Evolutionary conservation across 2,797 vertebrate species (phyloP).

Genomic region (Tangara arthus): DNA sequence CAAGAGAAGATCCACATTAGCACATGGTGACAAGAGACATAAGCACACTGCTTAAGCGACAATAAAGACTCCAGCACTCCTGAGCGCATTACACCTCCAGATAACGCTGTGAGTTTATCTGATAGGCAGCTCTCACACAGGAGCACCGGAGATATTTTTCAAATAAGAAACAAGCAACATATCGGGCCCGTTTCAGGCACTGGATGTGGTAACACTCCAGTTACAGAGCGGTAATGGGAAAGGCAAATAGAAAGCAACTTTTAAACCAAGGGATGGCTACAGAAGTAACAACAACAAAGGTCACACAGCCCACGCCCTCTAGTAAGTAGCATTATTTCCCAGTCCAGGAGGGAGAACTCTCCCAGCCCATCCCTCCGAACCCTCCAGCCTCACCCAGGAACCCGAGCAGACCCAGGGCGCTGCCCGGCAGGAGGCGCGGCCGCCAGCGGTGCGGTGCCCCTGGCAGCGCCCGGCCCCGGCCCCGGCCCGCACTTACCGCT

Average conservation of each 20-base stretch:
- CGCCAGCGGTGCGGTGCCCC: accelerated
- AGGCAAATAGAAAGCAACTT: not conserved
- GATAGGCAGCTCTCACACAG: not conserved
- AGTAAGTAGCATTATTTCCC: not conserved
- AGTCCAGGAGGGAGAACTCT: not conserved
- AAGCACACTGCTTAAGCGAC: too few relatives aligned
- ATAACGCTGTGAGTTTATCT: not conserved
- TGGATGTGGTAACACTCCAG: accelerated
- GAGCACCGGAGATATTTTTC: not conserved
- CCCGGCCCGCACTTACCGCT: not conserved
- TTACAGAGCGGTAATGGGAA: accelerated
- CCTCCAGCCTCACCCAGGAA: accelerated
- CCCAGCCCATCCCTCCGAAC: not conserved
- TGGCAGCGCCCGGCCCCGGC: not conserved
- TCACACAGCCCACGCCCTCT: not conserved
- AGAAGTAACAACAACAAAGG: accelerated
- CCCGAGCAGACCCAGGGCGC: not conserved
- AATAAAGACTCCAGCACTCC: not conserved
- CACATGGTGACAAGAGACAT: not conserved
- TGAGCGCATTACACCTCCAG: too few relatives aligned
- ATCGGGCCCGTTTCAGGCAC: not conserved
- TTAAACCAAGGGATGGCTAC: accelerated
- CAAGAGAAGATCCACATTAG: not conserved
- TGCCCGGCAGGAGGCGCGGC: accelerated
- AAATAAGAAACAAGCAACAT: not conserved